Evolutionary conservation across 2,888 invertebrate genomes (phyloP).

Genomic region (Phasia obesa): DNA sequence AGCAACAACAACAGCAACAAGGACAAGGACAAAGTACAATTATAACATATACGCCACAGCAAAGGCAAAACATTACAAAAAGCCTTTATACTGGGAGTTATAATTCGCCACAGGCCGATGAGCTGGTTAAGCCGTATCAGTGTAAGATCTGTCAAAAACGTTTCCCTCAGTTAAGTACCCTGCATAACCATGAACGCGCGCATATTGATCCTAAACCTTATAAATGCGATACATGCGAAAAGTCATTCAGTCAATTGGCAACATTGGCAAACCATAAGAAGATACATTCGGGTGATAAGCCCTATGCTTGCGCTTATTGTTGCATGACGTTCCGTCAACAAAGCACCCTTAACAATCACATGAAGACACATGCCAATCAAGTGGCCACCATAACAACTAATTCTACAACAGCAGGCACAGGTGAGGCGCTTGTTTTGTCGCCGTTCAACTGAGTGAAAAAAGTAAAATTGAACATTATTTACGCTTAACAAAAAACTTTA

Average conservation of each 20-base stretch:
- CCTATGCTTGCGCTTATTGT: slow-evolving; percentile 80
- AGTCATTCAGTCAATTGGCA: slow-evolving; percentile 79
- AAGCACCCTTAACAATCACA: slow-evolving; percentile 80
- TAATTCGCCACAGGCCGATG: slow-evolving; percentile 80
- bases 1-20: slow-evolving; percentile 70
- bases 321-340: slow-evolving; percentile 81
- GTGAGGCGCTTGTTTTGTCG: slow-evolving; percentile 79
- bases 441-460: slow-evolving; percentile 77
- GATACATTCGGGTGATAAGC: slow-evolving; percentile 80
- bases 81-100: slow-evolving; percentile 80
- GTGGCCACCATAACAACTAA: slow-evolving; percentile 70
- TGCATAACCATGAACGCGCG: slow-evolving; percentile 80
- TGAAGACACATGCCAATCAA: slow-evolving; percentile 78
- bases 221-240: slow-evolving; percentile 80
- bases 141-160: slow-evolving; percentile 80
- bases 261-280: slow-evolving; percentile 80
- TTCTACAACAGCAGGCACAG: slow-evolving; percentile 69
- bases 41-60: slow-evolving; percentile 75
- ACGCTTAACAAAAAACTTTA: slow-evolving; percentile 81
- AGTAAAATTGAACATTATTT: slow-evolving; percentile 77
- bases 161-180: slow-evolving; percentile 79
- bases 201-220: slow-evolving; percentile 80
- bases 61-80: slow-evolving; percentile 79
- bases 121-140: slow-evolving; percentile 79
- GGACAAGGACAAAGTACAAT: slow-evolving; percentile 76